Conservation (phyloP, 2,888 invertebrate species). For the Sisyra terminalis region DNA sequence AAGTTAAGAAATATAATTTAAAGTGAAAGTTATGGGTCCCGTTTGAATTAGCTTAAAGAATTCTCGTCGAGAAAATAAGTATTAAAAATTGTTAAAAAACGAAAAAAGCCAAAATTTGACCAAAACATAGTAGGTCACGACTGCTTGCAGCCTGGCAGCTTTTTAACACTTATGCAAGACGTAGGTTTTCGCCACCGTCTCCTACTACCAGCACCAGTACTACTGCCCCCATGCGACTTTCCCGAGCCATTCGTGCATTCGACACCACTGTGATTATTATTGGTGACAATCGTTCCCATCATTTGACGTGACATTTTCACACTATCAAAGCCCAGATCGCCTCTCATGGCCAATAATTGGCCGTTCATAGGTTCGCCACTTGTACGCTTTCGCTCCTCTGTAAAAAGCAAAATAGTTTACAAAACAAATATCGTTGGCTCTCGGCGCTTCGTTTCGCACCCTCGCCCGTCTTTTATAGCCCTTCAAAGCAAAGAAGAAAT, state of each 20-base stretch:
- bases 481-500: too few species aligned
- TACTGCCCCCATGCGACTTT: conserved; percentile 14
- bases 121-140: conserved; percentile 30
- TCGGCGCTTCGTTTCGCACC: too few species aligned
- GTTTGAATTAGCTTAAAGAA: too few species aligned
- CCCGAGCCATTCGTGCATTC: conserved; percentile 7
- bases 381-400: conserved; percentile 6
- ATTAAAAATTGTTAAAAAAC: too few species aligned
- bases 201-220: conserved; percentile 21
- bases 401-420: conserved; percentile 6
- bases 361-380: conserved; percentile 4
- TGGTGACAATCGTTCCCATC: too few species aligned
- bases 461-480: too few species aligned
- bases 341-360: conserved; percentile 4
- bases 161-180: conserved; percentile 38
- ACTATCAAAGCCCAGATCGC: neutral
- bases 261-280: neutral
- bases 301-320: too few species aligned
- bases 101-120: too few species aligned
- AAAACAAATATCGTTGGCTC: too few species aligned
- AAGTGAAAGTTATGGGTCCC: too few species aligned
- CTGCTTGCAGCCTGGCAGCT: conserved; percentile 41
- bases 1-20: too few species aligned
- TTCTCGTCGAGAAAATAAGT: too few species aligned
- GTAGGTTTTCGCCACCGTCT: conserved; percentile 38